Evolutionary conservation across 2,888 invertebrate species (phyloP).

Genomic region (Heliconius ethilla): DNA sequence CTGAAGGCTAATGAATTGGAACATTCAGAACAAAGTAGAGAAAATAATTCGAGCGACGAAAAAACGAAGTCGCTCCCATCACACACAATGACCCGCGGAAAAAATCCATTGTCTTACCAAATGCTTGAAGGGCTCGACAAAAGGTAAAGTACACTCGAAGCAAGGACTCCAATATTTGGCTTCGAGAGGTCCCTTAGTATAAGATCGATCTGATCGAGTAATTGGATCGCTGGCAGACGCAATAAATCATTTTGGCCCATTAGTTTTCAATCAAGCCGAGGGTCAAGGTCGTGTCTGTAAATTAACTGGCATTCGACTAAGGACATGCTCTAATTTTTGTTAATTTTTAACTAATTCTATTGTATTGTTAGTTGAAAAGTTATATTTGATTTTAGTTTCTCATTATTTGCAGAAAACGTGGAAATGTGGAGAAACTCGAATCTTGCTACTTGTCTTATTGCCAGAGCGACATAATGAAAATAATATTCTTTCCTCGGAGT

Average conservation of each 20-base stretch:
- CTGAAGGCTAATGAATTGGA: conserved; percentile 44
- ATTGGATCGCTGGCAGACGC: conserved; percentile 31
- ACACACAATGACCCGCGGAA: conserved; percentile 27
- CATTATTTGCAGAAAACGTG: too few relatives aligned
- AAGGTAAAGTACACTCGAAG: conserved; percentile 31
- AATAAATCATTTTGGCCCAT: conserved; percentile 41
- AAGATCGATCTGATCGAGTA: conserved; percentile 29
- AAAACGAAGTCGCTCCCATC: conserved; percentile 18
- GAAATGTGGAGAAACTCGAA: too few relatives aligned
- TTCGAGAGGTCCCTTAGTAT: conserved; percentile 17
- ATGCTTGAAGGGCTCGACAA: conserved; percentile 31
- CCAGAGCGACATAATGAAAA: too few relatives aligned
- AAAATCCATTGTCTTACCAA: conserved; percentile 34
- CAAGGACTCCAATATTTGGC: conserved; percentile 32
- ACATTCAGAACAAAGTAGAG: conserved; percentile 17
- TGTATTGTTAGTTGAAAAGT: too few relatives aligned
- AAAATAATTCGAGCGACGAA: conserved; percentile 27
- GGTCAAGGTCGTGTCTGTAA: conserved; percentile 37
- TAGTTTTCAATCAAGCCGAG: conserved; percentile 33
- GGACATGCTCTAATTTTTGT: background rate
- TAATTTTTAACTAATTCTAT: background rate
- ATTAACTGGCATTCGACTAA: conserved; percentile 21
- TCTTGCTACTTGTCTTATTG: too few relatives aligned
- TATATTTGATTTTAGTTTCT: too few relatives aligned
- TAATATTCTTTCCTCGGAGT: too few relatives aligned